These are phyloP conservation scores for Toxotes lorentzi DNA, from an alignment of 2,797 vertebrate species.

Conservation along the genomic window DNA sequence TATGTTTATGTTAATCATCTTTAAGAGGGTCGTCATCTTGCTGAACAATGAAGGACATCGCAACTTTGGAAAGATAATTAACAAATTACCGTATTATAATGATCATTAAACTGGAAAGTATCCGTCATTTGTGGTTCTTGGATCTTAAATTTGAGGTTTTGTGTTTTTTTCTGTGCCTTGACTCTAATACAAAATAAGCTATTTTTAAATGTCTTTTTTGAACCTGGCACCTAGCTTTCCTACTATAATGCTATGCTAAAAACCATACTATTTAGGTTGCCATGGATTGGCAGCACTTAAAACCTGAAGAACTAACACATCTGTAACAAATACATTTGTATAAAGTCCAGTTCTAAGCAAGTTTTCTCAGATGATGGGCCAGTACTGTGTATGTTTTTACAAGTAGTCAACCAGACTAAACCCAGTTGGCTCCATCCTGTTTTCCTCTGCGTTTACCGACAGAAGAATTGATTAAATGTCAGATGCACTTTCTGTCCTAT, in stretches of 20 bases:
- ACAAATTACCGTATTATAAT: too few relatives aligned
- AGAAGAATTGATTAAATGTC: constrained; percentile 34
- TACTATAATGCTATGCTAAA: background rate
- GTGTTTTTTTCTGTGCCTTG: too few relatives aligned
- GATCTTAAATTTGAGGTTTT: background rate
- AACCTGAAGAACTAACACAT: too few relatives aligned
- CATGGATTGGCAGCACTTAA: background rate
- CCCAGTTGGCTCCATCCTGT: background rate
- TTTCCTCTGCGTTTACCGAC: background rate
- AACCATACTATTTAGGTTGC: background rate
- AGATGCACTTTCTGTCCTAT: constrained; percentile 5
- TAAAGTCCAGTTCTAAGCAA: background rate
- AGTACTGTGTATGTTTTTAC: background rate
- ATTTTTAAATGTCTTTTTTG: background rate
- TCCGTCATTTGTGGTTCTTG: background rate
- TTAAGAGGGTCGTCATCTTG: too few relatives aligned
- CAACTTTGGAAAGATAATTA: too few relatives aligned
- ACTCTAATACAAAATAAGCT: too few relatives aligned
- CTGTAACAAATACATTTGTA: background rate
- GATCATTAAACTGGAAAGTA: too few relatives aligned
- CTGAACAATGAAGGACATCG: too few relatives aligned
- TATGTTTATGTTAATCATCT: too few relatives aligned
- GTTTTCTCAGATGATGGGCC: background rate
- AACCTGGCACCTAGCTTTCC: background rate
- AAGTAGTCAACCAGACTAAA: background rate